Percentiles rank a stretch among this genome's conserved stretches.
Evolutionary conservation across 2,888 invertebrate species (phyloP).

Genomic region (Netelia fuscicornis): DNA sequence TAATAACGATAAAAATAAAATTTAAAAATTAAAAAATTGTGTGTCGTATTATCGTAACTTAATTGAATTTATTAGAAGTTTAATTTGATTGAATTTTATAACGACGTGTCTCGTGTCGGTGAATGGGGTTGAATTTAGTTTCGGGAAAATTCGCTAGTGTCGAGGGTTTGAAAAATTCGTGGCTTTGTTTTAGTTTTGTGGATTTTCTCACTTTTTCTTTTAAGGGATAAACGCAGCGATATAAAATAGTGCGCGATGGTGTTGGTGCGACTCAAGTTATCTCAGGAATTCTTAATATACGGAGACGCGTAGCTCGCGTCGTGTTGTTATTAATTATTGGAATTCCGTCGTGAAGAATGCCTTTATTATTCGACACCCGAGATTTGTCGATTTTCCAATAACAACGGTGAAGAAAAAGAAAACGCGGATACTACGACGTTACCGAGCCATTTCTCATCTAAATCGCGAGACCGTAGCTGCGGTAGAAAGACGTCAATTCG

Average conservation of each 20-base stretch:
- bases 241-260: background rate
- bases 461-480: background rate
- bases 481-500: background rate
- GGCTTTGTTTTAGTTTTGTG: no score
- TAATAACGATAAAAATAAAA: background rate
- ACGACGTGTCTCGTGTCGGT: background rate
- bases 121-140: background rate
- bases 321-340: constrained; percentile 35
- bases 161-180: no score
- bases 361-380: constrained; percentile 1
- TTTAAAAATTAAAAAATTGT: background rate
- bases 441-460: background rate
- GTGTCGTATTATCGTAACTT: background rate
- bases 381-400: constrained; percentile 22
- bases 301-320: background rate
- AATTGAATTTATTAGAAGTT: background rate
- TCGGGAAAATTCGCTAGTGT: no score
- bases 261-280: background rate
- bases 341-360: background rate
- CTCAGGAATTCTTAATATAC: background rate
- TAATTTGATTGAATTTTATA: background rate
- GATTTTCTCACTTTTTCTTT: background rate
- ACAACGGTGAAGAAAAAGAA: constrained; percentile 4
- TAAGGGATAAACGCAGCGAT: background rate
- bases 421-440: background rate